Evolutionary conservation across 2,797 vertebrate species (phyloP).

Genomic region (Hyperoplus lanceolatus): DNA sequence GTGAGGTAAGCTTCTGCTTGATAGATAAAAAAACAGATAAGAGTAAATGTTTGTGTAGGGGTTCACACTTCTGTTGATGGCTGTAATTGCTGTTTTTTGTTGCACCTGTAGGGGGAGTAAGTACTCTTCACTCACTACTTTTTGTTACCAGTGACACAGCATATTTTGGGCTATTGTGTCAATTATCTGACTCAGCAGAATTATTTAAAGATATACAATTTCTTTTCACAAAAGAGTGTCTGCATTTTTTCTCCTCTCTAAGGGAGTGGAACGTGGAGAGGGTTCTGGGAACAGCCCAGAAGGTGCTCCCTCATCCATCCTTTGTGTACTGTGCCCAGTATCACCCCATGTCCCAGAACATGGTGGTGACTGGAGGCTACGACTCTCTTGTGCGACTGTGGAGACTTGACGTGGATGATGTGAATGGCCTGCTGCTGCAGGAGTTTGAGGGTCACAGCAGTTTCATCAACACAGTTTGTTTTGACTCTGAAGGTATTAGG

Average conservation of each 20-base stretch:
- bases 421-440: constrained; percentile 90
- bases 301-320: constrained; percentile 95
- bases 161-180: not conserved
- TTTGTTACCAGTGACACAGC: constrained; percentile 22
- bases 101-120: constrained; percentile 45
- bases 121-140: not conserved
- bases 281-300: constrained; percentile 85
- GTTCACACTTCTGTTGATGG: not conserved
- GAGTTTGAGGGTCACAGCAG: constrained; percentile 93
- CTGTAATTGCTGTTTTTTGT: constrained; percentile 4
- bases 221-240: constrained; percentile 7
- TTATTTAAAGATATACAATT: not conserved
- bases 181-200: not conserved
- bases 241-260: constrained; percentile 41
- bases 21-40: not conserved
- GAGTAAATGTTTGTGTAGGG: not conserved
- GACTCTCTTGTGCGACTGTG: constrained; percentile 93
- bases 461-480: constrained; percentile 95
- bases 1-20: constrained; percentile 87
- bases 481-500: constrained; percentile 92
- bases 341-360: constrained; percentile 87
- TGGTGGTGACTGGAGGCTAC: constrained; percentile 94
- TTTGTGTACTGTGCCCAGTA: constrained; percentile 95
- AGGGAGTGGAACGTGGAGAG: constrained; percentile 93
- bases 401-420: constrained; percentile 88